Evolutionary conservation across 1,140 invertebrate genomes (phyloP).

Genomic region (Hesperophylax magnus): DNA sequence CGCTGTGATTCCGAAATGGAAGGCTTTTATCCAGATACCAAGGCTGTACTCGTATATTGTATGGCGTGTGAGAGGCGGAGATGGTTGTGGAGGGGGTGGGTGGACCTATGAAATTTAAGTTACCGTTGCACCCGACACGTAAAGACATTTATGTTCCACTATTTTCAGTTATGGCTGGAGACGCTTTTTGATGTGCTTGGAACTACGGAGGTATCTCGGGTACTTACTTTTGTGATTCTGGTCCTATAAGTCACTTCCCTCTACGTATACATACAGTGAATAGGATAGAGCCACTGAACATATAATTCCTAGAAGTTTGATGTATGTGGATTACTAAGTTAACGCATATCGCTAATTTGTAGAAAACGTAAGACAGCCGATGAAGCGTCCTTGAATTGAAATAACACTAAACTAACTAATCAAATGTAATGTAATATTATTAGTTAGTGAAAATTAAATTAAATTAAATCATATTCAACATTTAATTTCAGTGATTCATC

Average conservation of each 20-base stretch:
- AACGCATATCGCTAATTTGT: too few relatives aligned
- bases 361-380: too few relatives aligned
- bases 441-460: too few relatives aligned
- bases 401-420: too few relatives aligned
- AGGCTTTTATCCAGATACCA: conserved; percentile 1
- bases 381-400: too few relatives aligned
- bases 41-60: background rate
- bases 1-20: background rate
- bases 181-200: conserved; percentile 9
- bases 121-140: background rate
- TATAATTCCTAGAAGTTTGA: too few relatives aligned
- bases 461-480: too few relatives aligned
- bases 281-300: too few relatives aligned
- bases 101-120: conserved; percentile 27
- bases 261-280: background rate
- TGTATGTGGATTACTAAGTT: too few relatives aligned
- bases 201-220: background rate
- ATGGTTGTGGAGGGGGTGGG: too few relatives aligned
- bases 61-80: background rate
- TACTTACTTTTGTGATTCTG: conserved; percentile 23
- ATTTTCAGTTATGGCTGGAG: conserved; percentile 33
- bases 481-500: too few relatives aligned
- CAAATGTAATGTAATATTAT: too few relatives aligned
- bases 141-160: conserved; percentile 20
- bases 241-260: conserved; percentile 3